Evolutionary conservation across 1,140 invertebrate genomes (phyloP).

Genomic region (Drosophila simulans): DNA sequence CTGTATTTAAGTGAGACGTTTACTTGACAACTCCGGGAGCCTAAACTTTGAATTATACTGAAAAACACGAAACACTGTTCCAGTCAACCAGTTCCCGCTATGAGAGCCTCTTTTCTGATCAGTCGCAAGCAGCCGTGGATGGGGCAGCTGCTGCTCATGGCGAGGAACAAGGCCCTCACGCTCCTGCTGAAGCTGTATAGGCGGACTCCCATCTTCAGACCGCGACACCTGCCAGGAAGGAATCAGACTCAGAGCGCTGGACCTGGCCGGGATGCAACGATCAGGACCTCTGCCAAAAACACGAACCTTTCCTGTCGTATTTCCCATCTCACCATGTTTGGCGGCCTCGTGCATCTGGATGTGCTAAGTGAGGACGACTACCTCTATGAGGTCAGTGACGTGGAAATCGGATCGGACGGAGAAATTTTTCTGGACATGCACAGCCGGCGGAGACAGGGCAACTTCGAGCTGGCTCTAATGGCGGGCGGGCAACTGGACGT

Average conservation of each 20-base stretch:
- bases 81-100: background rate
- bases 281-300: background rate
- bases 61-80: conserved; percentile 1
- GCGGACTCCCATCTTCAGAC: background rate
- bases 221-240: background rate
- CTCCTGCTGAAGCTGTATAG: conserved; percentile 3
- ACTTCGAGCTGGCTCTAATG: conserved; percentile 12
- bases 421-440: background rate
- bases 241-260: background rate
- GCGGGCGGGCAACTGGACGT: conserved; percentile 6
- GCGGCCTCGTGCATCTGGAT: background rate
- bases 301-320: too few relatives aligned
- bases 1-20: background rate
- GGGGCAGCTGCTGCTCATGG: background rate
- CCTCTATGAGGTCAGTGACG: background rate
- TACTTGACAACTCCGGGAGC: background rate
- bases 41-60: background rate
- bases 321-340: background rate
- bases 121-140: background rate
- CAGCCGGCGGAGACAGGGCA: background rate
- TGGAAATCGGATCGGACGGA: background rate
- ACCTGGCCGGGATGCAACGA: background rate
- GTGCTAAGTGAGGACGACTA: background rate
- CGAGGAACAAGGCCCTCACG: background rate
- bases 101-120: conserved; percentile 4